A percentile compares a stretch with the other conserved stretches of the same genome.
phyloP scores from a whole-genome alignment of 2,797 vertebrate genomes.

The Sebastiscus albofasciatus region DNA sequence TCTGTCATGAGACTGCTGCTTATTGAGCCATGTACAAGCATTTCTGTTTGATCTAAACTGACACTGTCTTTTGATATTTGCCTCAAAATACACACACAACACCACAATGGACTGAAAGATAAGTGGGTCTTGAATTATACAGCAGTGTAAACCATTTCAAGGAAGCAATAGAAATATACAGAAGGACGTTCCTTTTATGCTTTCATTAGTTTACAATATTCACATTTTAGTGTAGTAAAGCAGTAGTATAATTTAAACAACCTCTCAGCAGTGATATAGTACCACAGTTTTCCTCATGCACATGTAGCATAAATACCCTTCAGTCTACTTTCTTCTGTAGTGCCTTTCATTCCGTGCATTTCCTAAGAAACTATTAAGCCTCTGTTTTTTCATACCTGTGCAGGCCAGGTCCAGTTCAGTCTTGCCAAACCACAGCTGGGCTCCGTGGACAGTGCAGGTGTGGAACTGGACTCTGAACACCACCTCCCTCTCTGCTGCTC shows the following conservation, averaged over 20 bases:
- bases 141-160: background rate
- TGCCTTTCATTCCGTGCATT: background rate
- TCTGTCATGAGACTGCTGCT: conserved; percentile 31
- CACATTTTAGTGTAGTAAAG: background rate
- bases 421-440: conserved; percentile 91
- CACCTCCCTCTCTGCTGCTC: conserved; percentile 85
- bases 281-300: background rate
- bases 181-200: background rate
- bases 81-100: conserved; percentile 26
- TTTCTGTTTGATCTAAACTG: conserved; percentile 41
- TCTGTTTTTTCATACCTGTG: conserved; percentile 76
- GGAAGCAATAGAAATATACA: background rate
- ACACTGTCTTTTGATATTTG: conserved; percentile 41
- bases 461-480: conserved; percentile 94
- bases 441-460: conserved; percentile 91
- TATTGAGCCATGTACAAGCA: conserved; percentile 19
- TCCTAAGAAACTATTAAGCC: background rate
- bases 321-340: background rate
- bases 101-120: conserved; percentile 14
- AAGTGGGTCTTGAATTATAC: conserved; percentile 44
- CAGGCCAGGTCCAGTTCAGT: conserved; percentile 90
- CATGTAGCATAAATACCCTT: background rate
- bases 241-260: background rate
- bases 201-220: background rate
- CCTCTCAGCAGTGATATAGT: background rate